Base-by-base conservation (phyloP, 2,113 vertebrate species). In the Ia io region DNA sequence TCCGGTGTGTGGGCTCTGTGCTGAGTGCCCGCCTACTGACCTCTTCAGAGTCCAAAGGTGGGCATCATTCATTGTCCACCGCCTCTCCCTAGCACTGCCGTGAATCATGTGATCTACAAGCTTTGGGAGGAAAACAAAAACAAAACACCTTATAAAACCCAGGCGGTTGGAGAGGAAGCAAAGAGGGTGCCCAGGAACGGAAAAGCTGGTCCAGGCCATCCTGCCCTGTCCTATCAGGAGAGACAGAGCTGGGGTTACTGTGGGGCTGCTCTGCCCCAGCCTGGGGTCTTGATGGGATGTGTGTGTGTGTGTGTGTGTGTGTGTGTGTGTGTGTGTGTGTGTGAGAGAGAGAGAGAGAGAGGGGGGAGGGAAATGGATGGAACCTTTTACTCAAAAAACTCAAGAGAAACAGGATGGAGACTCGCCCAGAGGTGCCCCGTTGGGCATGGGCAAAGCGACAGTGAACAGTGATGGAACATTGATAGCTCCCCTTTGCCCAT, bases 361-460 rank as follows among this genome's bases (percentile, higher is more conserved):
- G 25, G 47, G 73, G n/a, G n/a, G n/a, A n/a, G n/a, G n/a, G n/a
- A n/a, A 76, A n/a, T 49, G 44, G 47, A 56, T 69, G 49, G 35
- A 25, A 25, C 61, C 11, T 8, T 77, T 63, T 61, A 47, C 73
- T 56, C 49, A 3, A 82, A 82, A 70, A 86, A 42, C 23, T 92
- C 76, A 37, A 35, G 47, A 51, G 35, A 47, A 17, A 65, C 28
- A 61, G n/a, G 40, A 10, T 61, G 61, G 37, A 35, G 22, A 65
- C 53, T 40, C 0, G 0, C 13, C 23, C 20, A 22, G 37, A 35
- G 85, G 53, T 10, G 22, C 11, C 80, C 16, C 2, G 1, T 14
- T 82, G 22, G 65, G n/a, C 49, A 69, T 40, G 51, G 77, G 13
- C 18, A 5, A 32, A 71, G 42, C 2, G 1, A 30, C 16, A 9